These are phyloP conservation scores for Crossocerus cetratus DNA, from an alignment of 2,888 invertebrate species.

Conservation along the genomic window DNA sequence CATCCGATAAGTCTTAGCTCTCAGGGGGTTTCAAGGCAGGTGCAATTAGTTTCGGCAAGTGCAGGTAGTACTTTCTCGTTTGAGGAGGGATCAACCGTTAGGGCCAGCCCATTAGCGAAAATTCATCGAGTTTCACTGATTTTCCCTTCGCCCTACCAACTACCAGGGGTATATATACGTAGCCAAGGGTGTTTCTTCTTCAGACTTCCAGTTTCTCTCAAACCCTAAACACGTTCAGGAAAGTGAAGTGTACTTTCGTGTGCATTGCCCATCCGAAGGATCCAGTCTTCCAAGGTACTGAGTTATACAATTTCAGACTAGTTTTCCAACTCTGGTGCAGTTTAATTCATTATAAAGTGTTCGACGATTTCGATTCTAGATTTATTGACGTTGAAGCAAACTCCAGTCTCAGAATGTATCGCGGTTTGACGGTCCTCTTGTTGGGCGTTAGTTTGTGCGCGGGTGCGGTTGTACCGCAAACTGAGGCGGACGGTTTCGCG, in stretches of 20 bases:
- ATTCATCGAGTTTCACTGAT: neutral
- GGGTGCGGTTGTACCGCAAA: slow-evolving; percentile 23
- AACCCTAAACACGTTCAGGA: neutral
- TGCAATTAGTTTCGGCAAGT: neutral
- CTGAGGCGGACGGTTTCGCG: neutral
- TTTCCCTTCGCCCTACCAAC: neutral
- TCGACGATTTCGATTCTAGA: too few relatives aligned
- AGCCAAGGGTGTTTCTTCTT: neutral
- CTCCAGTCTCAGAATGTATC: slow-evolving; percentile 10
- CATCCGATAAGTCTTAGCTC: too few relatives aligned
- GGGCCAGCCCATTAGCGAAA: neutral
- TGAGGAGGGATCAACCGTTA: slow-evolving; percentile 7
- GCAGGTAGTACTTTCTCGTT: slow-evolving; percentile 4
- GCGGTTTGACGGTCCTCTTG: slow-evolving; percentile 13
- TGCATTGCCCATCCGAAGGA: too few relatives aligned
- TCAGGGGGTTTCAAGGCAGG: neutral
- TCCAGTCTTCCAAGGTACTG: too few relatives aligned
- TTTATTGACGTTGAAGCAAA: too few relatives aligned
- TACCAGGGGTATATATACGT: slow-evolving; percentile 15
- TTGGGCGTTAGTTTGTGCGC: slow-evolving; percentile 32
- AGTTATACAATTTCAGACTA: too few relatives aligned
- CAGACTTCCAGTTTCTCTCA: neutral
- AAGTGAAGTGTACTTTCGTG: neutral
- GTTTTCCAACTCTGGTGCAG: too few relatives aligned
- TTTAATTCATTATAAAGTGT: too few relatives aligned